Base-by-base conservation (phyloP, 2,888 invertebrate species). In the Drosophila melanosoma region DNA sequence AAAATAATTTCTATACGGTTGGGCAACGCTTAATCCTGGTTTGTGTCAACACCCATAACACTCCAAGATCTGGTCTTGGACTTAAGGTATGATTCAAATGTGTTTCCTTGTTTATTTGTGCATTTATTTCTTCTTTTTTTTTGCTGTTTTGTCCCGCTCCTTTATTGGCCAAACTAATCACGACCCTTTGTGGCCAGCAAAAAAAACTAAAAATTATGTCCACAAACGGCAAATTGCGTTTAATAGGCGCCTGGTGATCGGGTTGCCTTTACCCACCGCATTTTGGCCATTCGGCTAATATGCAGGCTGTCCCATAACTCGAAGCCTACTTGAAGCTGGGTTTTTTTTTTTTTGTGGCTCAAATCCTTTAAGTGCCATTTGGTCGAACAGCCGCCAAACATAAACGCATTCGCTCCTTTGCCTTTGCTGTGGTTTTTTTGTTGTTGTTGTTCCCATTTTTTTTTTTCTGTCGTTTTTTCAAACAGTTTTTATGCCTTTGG, bases 301-400 rank as follows among this genome's bases (percentile, higher is more conserved):
- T 74, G 75, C 59, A 48, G 12, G 59, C 56, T 57, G 40, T 51
- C 58, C 79, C 67, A 83, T 78, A 83, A 79, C 66, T 68, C 58
- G 71, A 35, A 60, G 63, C 69, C 79, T 79, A 83, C 87, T 84
- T 73, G 64, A 83, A 72, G 70, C 76, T 56, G 35, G 53, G 70
- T 56, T 60, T 59, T 59, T 59, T 54, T 42, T 56, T 60, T 59
- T 59, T 59, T 54, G 38, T 60, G 72, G 0, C 59, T 80, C 76
- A 85, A 85, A 76, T 89, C 85, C 85, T 85, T 87, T 89, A 89
- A 89, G 85, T 85, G 85, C 74, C 87, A 84, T 85, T 85, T 61
- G 74, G 83, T n/a, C 72, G 74, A 58, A 66, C 66, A 79, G 79
- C 56, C 52, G 29, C 60, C 63, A 40, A 60, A 69, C 67, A 75